Base-by-base conservation (phyloP, 1,140 invertebrate species). In the Drosophila parabipectinata region DNA sequence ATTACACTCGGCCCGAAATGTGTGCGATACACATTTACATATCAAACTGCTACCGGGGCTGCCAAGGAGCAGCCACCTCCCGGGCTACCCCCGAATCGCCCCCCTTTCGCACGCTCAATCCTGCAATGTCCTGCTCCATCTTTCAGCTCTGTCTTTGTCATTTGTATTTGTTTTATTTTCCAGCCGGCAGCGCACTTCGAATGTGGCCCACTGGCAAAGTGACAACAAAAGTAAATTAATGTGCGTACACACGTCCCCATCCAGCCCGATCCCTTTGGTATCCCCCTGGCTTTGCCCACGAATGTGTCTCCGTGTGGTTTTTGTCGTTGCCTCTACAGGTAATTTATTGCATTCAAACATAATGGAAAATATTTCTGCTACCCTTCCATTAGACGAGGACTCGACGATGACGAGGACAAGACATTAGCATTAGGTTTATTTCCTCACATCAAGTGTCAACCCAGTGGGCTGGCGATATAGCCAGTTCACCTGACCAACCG, bases 311-410 rank as follows among this genome's bases (percentile, higher is more conserved):
- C 62, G 50, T 83, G 79, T 69, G 79, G 75, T 71, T 88, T 82
- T 82, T 79, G 71, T 68, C 72, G 72, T 79, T 88, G 83, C 77
- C 76, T 83, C 77, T 90, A 74, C 87, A 90, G 87, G 87, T 90
- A 90, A 90, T 90, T 90, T 90, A 90, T 90, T 90, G 87, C 87
- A 79, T 87, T 88, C 79, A 88, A 88, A 88, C 79, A 88, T 88
- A 88, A 88, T 88, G 79, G 83, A 89, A 88, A 83, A 88, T 87
- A 89, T 88, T 88, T 78, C 59, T 82, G 78, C 52, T 82, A 78
- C 83, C 81, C 81, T 77, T 73, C 72, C 69, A 79, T 79, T 63
- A 76, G 76, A 67, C 61, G 51, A 30, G 15, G 32, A 50, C 52
- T 41, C 41, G n/a, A 44, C 72, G 58, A 57, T 24, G 59, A 74